Evolutionary conservation across 1,140 invertebrate species (phyloP).

Genomic region (Thaumetopoea pityocampa): DNA sequence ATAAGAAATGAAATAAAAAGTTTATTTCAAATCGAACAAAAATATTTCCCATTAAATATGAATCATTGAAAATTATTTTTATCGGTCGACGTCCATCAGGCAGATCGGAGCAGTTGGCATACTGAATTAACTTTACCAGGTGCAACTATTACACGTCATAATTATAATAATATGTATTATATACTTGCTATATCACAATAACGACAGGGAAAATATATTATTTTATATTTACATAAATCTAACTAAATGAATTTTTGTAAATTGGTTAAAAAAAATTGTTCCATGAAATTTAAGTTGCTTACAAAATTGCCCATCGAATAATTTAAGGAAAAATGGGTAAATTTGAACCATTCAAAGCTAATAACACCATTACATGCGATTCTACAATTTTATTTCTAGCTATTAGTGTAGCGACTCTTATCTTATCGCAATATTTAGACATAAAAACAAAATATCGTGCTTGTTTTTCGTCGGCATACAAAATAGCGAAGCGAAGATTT

Average conservation of each 20-base stretch:
- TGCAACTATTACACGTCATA: no score
- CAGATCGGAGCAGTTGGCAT: no score
- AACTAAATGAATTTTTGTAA: not conserved
- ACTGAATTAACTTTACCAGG: no score
- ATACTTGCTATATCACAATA: no score
- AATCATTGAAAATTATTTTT: no score
- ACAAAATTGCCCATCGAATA: slow-evolving; percentile 41
- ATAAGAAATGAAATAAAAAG: no score
- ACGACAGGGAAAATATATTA: no score
- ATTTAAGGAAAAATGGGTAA: slow-evolving; percentile 56
- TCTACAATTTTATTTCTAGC: slow-evolving; percentile 69
- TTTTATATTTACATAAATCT: no score
- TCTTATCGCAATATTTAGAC: slow-evolving; percentile 62
- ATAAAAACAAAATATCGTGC: slow-evolving; percentile 57
- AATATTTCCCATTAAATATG: no score
- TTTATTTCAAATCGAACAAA: no score
- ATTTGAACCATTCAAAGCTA: slow-evolving; percentile 59
- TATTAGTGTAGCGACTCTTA: slow-evolving; percentile 57
- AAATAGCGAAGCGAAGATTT: slow-evolving; percentile 39
- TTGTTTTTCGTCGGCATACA: slow-evolving; percentile 36
- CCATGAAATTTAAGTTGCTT: slow-evolving; percentile 34
- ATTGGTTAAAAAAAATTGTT: slow-evolving; percentile 12
- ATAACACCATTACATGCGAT: slow-evolving; percentile 69
- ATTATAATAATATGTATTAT: no score
- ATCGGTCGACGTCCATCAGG: no score